These are phyloP conservation scores for Gastracanthus pulcherrimus DNA, from an alignment of 2,888 invertebrate species.

Conservation along the genomic window DNA sequence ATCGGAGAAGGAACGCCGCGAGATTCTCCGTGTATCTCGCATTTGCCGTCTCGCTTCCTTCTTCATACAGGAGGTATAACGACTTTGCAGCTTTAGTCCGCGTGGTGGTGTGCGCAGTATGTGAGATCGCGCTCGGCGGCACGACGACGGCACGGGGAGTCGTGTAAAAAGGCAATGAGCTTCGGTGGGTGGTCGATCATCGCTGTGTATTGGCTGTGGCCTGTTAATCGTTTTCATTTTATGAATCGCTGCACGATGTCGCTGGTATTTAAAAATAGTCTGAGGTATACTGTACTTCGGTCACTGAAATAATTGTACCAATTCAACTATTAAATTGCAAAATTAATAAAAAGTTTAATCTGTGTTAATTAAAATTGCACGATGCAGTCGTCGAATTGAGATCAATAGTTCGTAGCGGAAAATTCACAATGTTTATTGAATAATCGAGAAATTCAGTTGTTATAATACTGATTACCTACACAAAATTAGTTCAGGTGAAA, in stretches of 20 bases:
- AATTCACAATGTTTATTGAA: too few relatives aligned
- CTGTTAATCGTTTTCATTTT: conserved; percentile 33
- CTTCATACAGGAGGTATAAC: conserved; percentile 52
- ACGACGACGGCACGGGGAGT: too few relatives aligned
- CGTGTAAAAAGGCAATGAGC: conserved; percentile 62
- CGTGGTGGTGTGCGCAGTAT: conserved; percentile 42
- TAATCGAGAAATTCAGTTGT: too few relatives aligned
- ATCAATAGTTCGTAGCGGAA: too few relatives aligned
- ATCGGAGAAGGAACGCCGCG: background rate
- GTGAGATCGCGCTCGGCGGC: conserved; percentile 8
- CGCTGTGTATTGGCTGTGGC: conserved; percentile 33
- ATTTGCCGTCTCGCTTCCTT: conserved; percentile 4
- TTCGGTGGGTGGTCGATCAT: conserved; percentile 57
- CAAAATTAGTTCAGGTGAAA: too few relatives aligned
- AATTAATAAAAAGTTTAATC: background rate
- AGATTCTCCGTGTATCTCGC: conserved; percentile 59
- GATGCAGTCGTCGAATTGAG: too few relatives aligned
- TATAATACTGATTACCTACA: too few relatives aligned
- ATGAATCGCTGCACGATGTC: conserved; percentile 6
- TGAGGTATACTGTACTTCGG: too few relatives aligned
- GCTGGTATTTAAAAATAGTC: background rate
- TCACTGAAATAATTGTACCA: background rate
- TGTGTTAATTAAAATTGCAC: too few relatives aligned
- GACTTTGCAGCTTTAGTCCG: conserved; percentile 33
- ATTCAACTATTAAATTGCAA: background rate